Evolutionary conservation across 2,888 invertebrate genomes (phyloP).

Genomic region (Baronia brevicornis): DNA sequence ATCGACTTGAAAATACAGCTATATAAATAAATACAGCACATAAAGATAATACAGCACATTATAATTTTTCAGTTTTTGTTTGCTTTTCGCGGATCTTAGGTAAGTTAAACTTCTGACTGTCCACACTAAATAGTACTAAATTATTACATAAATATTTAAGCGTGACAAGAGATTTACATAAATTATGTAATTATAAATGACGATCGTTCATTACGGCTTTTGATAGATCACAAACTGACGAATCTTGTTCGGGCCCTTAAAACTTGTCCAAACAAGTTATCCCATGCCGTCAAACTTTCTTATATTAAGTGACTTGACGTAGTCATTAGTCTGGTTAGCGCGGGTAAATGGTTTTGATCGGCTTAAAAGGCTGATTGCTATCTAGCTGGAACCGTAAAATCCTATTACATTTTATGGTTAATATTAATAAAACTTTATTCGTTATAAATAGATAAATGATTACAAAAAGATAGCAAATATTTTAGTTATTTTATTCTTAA

Average conservation of each 20-base stretch:
- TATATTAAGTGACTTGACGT: background rate
- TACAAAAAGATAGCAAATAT: too few species aligned
- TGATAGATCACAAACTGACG: constrained; percentile 4
- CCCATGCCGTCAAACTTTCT: background rate
- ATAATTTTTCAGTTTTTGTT: constrained; percentile 2
- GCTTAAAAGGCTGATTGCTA: background rate
- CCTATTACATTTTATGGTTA: too few species aligned
- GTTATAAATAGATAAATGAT: too few species aligned
- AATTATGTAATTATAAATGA: constrained; percentile 1
- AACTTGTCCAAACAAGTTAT: constrained; percentile 1
- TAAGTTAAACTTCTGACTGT: background rate
- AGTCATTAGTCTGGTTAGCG: background rate
- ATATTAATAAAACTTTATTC: too few species aligned
- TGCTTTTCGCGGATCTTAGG: background rate
- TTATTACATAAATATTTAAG: constrained; percentile 1
- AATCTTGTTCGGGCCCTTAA: background rate
- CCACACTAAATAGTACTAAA: constrained; percentile 3
- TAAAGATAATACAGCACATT: background rate
- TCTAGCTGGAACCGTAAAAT: too few species aligned
- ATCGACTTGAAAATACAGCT: too few species aligned
- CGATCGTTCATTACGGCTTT: constrained; percentile 3
- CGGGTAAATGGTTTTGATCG: background rate
- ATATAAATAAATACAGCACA: too few species aligned
- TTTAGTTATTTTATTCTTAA: too few species aligned
- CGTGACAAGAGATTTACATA: constrained; percentile 5